These are phyloP conservation scores for Euspilapteryx auroguttella DNA, from an alignment of 2,888 invertebrate genomes.

Conservation along the genomic window DNA sequence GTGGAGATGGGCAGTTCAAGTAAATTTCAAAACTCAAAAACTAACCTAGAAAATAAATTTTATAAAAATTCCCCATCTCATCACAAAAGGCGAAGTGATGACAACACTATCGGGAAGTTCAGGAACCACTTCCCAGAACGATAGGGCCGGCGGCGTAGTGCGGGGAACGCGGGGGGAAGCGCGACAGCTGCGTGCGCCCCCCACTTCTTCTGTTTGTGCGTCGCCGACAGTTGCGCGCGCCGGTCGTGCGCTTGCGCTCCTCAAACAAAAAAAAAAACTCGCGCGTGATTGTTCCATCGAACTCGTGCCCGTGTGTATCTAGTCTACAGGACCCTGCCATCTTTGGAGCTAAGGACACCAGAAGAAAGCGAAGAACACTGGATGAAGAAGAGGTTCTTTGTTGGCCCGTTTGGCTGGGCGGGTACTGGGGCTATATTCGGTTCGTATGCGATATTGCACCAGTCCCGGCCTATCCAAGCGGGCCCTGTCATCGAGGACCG, in stretches of 20 bases:
- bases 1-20: no score
- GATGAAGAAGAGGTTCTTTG: slow-evolving; percentile 21
- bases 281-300: slow-evolving; percentile 27
- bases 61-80: not conserved
- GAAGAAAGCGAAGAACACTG: not conserved
- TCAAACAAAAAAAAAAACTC: slow-evolving; percentile 20
- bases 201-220: slow-evolving; percentile 33
- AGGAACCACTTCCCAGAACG: slow-evolving; percentile 62
- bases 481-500: slow-evolving; percentile 48
- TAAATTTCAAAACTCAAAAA: no score
- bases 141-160: slow-evolving; percentile 35
- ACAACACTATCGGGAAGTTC: slow-evolving; percentile 52
- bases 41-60: not conserved
- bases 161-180: slow-evolving; percentile 19
- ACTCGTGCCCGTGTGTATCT: slow-evolving; percentile 10
- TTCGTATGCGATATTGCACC: slow-evolving; percentile 56
- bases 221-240: slow-evolving; percentile 22
- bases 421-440: slow-evolving; percentile 59
- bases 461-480: slow-evolving; percentile 63
- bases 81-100: slow-evolving; percentile 20
- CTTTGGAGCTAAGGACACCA: not conserved
- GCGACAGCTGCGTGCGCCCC: slow-evolving; percentile 39
- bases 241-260: slow-evolving; percentile 15
- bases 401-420: slow-evolving; percentile 54
- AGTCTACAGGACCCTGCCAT: not conserved